Percentiles rank a stretch among this genome's conserved stretches.
Evolutionary conservation across 64 coral and sea anemone species (phyloP).

Genomic region (Stylophora pistillata): DNA sequence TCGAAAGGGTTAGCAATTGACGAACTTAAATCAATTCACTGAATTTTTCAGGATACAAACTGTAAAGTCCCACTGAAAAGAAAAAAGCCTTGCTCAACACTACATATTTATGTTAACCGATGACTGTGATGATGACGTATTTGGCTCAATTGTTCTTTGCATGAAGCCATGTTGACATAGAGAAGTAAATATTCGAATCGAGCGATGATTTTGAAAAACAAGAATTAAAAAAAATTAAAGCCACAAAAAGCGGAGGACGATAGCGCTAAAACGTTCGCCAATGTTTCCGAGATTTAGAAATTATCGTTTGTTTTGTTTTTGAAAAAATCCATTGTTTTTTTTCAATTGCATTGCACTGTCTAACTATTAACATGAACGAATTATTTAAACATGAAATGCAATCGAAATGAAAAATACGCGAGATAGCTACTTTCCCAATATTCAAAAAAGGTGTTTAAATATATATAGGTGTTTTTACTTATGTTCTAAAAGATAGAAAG

Average conservation of each 20-base stretch:
- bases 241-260: neutral
- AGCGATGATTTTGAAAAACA: neutral
- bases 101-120: neutral
- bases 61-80: no score
- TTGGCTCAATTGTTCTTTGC: neutral
- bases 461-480: neutral
- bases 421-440: no score
- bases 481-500: neutral
- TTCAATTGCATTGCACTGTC: neutral
- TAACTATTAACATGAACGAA: neutral
- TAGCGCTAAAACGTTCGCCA: neutral
- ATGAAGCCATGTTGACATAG: neutral
- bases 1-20: no score
- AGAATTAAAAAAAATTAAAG: neutral
- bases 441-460: neutral
- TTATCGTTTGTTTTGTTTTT: neutral
- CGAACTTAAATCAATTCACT: no score
- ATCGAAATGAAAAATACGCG: neutral
- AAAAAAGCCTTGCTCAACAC: no score
- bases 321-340: neutral
- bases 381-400: neutral
- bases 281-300: neutral
- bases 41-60: no score
- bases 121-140: neutral
- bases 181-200: neutral